These are phyloP conservation scores for Didymodactylos carnosus DNA, from an alignment of 2,888 invertebrate genomes.

Conservation along the genomic window DNA sequence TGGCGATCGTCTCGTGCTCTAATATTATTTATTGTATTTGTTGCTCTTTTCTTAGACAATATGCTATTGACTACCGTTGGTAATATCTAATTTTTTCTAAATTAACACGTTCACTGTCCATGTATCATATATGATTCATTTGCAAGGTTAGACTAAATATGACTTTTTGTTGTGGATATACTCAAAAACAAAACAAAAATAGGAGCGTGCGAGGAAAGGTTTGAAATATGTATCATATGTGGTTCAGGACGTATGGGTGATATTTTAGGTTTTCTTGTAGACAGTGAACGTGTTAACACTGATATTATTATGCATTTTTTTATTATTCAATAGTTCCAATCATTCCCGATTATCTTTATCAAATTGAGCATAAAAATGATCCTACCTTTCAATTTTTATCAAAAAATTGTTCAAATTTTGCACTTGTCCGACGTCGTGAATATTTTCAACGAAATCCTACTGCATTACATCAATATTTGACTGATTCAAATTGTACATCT, in stretches of 20 bases:
- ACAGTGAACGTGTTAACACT: not conserved
- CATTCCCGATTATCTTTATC: conserved; percentile 86
- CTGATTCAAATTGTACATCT: not conserved
- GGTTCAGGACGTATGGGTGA: too few relatives aligned
- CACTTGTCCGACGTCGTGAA: not conserved
- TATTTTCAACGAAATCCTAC: not conserved
- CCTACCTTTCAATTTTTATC: not conserved
- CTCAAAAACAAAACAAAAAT: too few relatives aligned
- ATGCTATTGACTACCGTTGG: conserved; percentile 97
- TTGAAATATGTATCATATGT: too few relatives aligned
- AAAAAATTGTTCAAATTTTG: not conserved
- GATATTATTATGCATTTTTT: not conserved
- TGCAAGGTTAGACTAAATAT: too few relatives aligned
- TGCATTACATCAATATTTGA: not conserved
- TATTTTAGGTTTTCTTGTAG: not conserved
- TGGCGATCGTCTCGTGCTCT: conserved; percentile 61
- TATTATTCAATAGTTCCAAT: conserved; percentile 64
- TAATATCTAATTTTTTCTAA: too few relatives aligned
- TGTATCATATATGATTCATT: too few relatives aligned
- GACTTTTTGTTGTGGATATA: too few relatives aligned
- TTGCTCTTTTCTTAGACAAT: conserved; percentile 88
- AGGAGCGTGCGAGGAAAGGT: too few relatives aligned
- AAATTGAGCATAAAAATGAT: conserved; percentile 19
- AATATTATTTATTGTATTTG: conserved; percentile 86
- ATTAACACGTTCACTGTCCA: too few relatives aligned